These are phyloP conservation scores for Dendrolimus kikuchii DNA, from an alignment of 1,140 invertebrate genomes.

Conservation along the genomic window DNA sequence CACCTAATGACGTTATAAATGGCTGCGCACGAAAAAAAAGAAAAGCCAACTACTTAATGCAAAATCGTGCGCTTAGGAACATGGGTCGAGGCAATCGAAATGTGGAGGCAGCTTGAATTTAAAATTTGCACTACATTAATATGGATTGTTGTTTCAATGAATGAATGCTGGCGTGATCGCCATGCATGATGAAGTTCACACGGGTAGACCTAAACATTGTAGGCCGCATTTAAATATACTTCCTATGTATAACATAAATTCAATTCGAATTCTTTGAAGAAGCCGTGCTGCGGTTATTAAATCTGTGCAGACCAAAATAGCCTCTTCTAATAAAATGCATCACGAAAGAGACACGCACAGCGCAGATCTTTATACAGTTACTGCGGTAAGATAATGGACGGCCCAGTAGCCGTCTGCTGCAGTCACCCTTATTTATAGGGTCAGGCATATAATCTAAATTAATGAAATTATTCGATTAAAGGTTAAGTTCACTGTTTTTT, in stretches of 20 bases:
- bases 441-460: no score
- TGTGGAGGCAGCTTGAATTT: conserved; percentile 64
- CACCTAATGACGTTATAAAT: conserved; percentile 52
- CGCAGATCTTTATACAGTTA: conserved; percentile 32
- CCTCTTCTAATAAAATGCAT: conserved; percentile 51
- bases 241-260: conserved; percentile 69
- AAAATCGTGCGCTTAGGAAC: conserved; percentile 65
- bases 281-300: conserved; percentile 58
- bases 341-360: conserved; percentile 28
- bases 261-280: conserved; percentile 62
- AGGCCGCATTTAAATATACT: conserved; percentile 68
- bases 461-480: no score
- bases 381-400: conserved; percentile 3
- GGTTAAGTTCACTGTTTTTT: no score
- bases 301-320: conserved; percentile 51
- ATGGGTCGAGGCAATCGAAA: conserved; percentile 57
- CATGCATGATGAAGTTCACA: conserved; percentile 69
- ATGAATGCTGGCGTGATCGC: conserved; percentile 63
- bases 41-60: conserved; percentile 44
- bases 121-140: conserved; percentile 71
- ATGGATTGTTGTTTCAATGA: conserved; percentile 71
- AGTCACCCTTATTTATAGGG: no score
- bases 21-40: conserved; percentile 50
- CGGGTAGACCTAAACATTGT: conserved; percentile 64
- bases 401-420: neutral